These are phyloP conservation scores for Laterallus jamaicensis DNA, from an alignment of 2,113 vertebrate species.

Conservation along the genomic window DNA sequence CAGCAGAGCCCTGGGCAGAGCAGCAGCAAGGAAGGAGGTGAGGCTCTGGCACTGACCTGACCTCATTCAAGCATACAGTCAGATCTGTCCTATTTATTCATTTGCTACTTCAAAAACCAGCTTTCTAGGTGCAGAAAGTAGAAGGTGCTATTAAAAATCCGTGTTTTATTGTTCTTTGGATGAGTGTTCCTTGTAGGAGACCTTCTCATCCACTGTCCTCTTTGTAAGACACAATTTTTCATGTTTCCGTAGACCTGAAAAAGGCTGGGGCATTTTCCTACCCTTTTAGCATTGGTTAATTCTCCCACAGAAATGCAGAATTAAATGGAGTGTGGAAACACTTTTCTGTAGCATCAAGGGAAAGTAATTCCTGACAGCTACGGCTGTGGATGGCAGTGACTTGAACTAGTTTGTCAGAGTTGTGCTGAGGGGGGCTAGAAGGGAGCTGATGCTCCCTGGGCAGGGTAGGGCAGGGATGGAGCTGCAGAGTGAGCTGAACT, in stretches of 20 bases:
- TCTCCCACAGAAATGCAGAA: not conserved
- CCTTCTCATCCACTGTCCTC: not conserved
- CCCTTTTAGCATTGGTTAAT: not conserved
- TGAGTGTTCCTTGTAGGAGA: not conserved
- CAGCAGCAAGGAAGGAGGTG: fast-evolving
- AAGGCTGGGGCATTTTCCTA: not conserved
- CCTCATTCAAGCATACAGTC: not conserved
- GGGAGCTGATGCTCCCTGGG: not conserved
- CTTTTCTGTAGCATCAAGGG: not conserved
- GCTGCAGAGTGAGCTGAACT: not conserved
- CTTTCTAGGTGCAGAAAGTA: not conserved
- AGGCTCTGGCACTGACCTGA: not conserved
- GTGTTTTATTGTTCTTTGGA: not conserved
- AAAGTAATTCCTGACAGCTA: not conserved
- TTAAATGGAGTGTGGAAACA: not conserved
- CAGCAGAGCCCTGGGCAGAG: not conserved
- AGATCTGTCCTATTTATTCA: not conserved
- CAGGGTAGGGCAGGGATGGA: not conserved
- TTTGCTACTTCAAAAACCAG: not conserved
- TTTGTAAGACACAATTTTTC: not conserved
- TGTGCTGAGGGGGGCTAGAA: not conserved
- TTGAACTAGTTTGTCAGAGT: not conserved
- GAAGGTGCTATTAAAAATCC: not conserved
- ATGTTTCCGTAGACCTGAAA: not conserved
- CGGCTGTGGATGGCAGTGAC: fast-evolving